These are phyloP conservation scores for Mormyrus lacerda DNA, from an alignment of 2,113 vertebrate genomes.

Conservation along the genomic window DNA sequence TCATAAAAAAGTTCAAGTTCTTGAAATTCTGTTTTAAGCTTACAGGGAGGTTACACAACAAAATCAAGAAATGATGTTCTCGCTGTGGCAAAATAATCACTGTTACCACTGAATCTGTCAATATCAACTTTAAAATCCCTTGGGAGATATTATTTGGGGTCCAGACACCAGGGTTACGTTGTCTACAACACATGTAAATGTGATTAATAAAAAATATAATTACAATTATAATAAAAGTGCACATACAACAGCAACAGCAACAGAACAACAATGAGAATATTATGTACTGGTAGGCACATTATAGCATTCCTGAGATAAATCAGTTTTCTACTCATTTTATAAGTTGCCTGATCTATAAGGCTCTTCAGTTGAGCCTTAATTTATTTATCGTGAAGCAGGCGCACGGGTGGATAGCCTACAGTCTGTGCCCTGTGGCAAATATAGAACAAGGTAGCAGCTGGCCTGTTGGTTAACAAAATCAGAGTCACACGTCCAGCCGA, in stretches of 20 bases:
- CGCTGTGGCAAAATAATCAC: background rate
- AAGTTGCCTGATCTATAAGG: background rate
- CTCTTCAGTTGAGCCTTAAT: background rate
- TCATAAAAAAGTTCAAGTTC: background rate
- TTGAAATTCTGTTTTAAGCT: background rate
- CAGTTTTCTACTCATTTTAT: background rate
- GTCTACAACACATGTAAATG: background rate
- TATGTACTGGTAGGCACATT: too few species aligned
- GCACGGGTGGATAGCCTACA: background rate
- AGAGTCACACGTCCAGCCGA: background rate
- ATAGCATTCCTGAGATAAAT: too few species aligned
- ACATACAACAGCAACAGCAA: too few species aligned
- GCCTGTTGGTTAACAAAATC: background rate
- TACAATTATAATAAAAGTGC: too few species aligned
- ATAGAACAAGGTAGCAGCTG: background rate
- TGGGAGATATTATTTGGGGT: background rate
- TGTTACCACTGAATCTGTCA: background rate
- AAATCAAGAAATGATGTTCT: background rate
- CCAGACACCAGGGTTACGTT: background rate
- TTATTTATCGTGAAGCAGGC: background rate
- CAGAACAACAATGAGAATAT: too few species aligned
- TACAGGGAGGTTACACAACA: background rate
- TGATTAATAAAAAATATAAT: too few species aligned
- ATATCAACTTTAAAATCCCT: background rate
- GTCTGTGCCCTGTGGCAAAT: background rate